A percentile compares a stretch with the other conserved stretches of the same genome.
These are phyloP conservation scores for Tapirus indicus DNA, from an alignment of 2,797 vertebrate genomes.

Conservation along the genomic window DNA sequence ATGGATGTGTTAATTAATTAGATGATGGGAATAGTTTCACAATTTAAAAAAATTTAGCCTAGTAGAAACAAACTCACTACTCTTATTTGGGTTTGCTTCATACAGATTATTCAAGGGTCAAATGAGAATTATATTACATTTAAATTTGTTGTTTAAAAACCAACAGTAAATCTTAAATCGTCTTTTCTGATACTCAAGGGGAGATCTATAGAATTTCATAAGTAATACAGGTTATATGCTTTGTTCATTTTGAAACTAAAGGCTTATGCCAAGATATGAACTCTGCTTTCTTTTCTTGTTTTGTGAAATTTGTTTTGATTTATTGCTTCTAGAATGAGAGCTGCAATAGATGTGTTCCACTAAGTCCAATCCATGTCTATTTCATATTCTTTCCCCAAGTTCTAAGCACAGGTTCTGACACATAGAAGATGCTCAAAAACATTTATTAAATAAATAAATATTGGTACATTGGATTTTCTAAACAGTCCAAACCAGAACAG, in stretches of 20 bases:
- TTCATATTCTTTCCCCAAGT: background rate
- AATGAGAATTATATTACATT: background rate
- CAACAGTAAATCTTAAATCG: background rate
- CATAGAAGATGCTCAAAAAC: background rate
- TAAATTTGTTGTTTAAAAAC: background rate
- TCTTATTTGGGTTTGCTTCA: background rate
- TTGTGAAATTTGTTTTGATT: slow-evolving; percentile 8
- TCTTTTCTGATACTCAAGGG: background rate
- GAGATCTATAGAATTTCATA: background rate
- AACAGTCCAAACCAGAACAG: background rate
- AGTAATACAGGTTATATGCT: background rate
- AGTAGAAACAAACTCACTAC: background rate
- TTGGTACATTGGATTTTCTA: background rate
- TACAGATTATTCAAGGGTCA: background rate
- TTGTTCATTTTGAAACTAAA: slow-evolving; percentile 32
- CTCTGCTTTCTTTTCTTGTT: background rate
- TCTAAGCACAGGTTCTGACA: background rate
- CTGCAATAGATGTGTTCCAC: background rate
- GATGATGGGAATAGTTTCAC: background rate
- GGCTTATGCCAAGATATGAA: background rate
- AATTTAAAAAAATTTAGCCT: background rate
- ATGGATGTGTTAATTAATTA: background rate
- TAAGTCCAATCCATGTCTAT: background rate
- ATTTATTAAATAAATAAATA: background rate
- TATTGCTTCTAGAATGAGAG: background rate